A percentile compares a stretch with the other conserved stretches of the same genome.
phyloP scores from a whole-genome alignment of 2,113 vertebrate genomes.

The Lichenostomus cassidix region DNA sequence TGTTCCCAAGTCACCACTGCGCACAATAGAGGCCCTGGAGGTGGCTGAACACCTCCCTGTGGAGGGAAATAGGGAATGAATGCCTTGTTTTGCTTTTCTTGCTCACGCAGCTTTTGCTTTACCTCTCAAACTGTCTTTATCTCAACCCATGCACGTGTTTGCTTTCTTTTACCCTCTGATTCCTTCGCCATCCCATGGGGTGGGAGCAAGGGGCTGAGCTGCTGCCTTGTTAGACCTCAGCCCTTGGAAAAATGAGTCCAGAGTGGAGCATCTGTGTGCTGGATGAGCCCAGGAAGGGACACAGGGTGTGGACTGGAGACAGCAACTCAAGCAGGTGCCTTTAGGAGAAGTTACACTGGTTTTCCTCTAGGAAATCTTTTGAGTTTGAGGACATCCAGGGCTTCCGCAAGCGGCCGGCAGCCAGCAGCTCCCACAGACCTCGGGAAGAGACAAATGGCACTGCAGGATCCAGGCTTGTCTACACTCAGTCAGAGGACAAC shows the following conservation, averaged over 20 bases:
- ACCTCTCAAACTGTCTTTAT: not conserved
- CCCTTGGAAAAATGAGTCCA: not conserved
- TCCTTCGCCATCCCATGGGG: not conserved
- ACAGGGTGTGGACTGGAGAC: not conserved
- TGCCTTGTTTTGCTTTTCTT: not conserved
- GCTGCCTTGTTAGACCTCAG: not conserved
- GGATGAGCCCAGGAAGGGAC: not conserved
- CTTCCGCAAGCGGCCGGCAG: constrained; percentile 69
- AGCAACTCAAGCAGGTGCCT: not conserved
- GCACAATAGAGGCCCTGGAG: rapidly evolving
- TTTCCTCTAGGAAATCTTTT: constrained; percentile 91
- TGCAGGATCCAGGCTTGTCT: constrained; percentile 76
- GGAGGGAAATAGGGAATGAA: rapidly evolving
- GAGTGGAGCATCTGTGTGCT: not conserved
- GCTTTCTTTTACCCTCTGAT: not conserved
- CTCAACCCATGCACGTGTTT: rapidly evolving
- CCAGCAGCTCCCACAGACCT: constrained; percentile 60
- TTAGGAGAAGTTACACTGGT: constrained; percentile 13
- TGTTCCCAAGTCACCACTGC: rapidly evolving
- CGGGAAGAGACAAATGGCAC: constrained; percentile 67
- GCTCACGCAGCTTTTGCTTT: not conserved
- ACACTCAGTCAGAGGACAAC: constrained; percentile 91
- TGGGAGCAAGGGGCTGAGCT: not conserved
- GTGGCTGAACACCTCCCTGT: not conserved
- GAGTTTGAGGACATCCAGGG: constrained; percentile 93